A percentile compares a stretch with the other conserved stretches of the same genome.
These are phyloP conservation scores for Cherax quadricarinatus DNA, from an alignment of 1,140 invertebrate species.

Conservation along the genomic window DNA sequence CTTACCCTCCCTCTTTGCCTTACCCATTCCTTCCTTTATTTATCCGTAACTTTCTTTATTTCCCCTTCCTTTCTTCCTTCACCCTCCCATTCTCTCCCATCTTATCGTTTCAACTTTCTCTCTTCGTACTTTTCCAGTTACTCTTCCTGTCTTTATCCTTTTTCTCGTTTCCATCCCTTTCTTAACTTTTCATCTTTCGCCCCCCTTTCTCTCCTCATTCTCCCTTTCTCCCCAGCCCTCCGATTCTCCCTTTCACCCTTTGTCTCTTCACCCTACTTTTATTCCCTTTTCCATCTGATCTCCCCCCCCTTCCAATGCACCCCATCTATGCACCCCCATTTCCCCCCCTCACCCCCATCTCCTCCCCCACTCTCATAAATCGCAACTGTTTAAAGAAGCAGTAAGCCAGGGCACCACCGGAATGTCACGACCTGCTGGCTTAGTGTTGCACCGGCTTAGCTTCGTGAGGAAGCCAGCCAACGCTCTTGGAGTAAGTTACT, in stretches of 20 bases:
- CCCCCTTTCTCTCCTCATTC: neutral
- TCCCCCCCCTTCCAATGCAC: neutral
- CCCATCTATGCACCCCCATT: neutral
- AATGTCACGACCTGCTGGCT: no score
- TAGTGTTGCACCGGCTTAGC: no score
- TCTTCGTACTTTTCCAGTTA: neutral
- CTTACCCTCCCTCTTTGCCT: neutral
- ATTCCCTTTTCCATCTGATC: neutral
- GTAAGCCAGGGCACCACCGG: no score
- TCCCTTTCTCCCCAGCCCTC: no score
- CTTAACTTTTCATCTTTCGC: neutral
- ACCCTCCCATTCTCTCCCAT: neutral
- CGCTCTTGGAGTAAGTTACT: no score
- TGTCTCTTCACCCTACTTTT: neutral
- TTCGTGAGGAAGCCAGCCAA: no score
- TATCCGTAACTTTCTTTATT: neutral
- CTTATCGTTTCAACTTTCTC: no score
- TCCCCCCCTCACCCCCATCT: neutral
- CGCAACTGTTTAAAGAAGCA: no score
- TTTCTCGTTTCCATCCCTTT: neutral
- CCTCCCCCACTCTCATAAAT: neutral
- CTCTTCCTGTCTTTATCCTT: no score
- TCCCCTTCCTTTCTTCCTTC: neutral
- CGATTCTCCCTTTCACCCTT: neutral
- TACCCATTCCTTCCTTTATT: neutral